Conservation (phyloP, 1,140 invertebrate species). For the Meloidogyne chitwoodi region DNA sequence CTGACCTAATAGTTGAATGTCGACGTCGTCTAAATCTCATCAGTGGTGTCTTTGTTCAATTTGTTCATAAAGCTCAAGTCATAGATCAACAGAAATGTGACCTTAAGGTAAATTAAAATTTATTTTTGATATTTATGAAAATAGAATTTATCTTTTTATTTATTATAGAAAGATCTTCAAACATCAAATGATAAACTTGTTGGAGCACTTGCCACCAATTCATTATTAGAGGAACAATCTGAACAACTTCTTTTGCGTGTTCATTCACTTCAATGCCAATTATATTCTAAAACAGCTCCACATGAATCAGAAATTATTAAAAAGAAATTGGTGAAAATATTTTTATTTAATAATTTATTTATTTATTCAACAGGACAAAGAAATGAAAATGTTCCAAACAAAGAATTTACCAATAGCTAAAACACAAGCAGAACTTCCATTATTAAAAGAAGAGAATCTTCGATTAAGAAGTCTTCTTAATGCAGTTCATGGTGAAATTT, state of each 20-base stretch:
- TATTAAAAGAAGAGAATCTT: conserved; percentile 71
- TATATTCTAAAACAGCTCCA: conserved; percentile 56
- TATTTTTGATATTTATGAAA: not conserved
- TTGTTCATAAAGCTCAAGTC: conserved; percentile 28
- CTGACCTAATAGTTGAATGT: conserved; percentile 63
- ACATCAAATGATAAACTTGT: conserved; percentile 30
- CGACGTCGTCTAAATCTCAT: conserved; percentile 74
- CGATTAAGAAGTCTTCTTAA: conserved; percentile 70
- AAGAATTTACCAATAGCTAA: conserved; percentile 60
- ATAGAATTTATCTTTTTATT: no score
- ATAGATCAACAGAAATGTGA: conserved; percentile 22
- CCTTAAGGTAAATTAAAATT: conserved; percentile 15
- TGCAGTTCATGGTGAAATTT: conserved; percentile 74
- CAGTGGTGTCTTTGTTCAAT: conserved; percentile 77
- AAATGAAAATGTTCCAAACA: conserved; percentile 62
- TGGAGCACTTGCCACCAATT: conserved; percentile 33
- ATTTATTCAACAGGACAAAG: conserved; percentile 63
- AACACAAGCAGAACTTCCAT: conserved; percentile 68
- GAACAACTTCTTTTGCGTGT: conserved; percentile 63
- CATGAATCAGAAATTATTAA: conserved; percentile 65
- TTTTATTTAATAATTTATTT: conserved; percentile 13
- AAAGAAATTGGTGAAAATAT: conserved; percentile 63
- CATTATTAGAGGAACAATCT: conserved; percentile 66
- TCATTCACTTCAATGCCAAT: conserved; percentile 54
- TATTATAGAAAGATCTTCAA: conserved; percentile 30